A percentile compares a stretch with the other conserved stretches of the same genome.
phyloP scores from a whole-genome alignment of 1,140 invertebrate genomes.

The Stegodyphus dumicola region DNA sequence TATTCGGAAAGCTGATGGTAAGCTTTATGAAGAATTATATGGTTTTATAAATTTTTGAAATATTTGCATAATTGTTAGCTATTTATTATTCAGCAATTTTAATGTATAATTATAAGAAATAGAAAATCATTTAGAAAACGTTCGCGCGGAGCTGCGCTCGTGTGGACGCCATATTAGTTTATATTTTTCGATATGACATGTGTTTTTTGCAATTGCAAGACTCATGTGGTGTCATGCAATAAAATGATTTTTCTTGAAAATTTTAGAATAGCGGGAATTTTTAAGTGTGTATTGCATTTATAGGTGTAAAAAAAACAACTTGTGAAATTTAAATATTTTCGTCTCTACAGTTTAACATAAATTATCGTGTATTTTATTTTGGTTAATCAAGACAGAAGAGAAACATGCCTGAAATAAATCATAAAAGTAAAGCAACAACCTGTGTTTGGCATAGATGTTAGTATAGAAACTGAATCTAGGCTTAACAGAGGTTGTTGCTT shows the following conservation, averaged over 20 bases:
- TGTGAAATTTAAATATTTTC: too few species aligned
- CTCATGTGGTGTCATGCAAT: neutral
- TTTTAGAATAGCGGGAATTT: too few species aligned
- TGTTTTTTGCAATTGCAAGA: neutral
- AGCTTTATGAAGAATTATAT: neutral
- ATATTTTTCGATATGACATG: neutral
- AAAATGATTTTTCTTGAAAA: neutral
- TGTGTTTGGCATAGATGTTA: too few species aligned
- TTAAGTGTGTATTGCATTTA: too few species aligned
- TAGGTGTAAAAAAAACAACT: too few species aligned
- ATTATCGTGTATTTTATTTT: too few species aligned
- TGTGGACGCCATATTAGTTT: slow-evolving; percentile 26
- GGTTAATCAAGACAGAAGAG: too few species aligned
- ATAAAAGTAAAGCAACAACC: too few species aligned
- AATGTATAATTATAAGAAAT: neutral
- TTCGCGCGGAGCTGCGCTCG: slow-evolving; percentile 44
- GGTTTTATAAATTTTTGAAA: neutral
- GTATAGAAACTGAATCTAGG: too few species aligned
- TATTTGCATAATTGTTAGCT: neutral
- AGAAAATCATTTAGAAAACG: neutral
- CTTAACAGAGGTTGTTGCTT: too few species aligned
- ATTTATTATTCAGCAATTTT: neutral
- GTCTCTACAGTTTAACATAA: too few species aligned
- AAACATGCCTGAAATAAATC: too few species aligned
- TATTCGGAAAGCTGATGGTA: slow-evolving; percentile 22